Percentiles rank a stretch among this genome's conserved stretches.
Evolutionary conservation across 1,140 invertebrate genomes (phyloP).

Genomic region (Cheumatopsyche charites): DNA sequence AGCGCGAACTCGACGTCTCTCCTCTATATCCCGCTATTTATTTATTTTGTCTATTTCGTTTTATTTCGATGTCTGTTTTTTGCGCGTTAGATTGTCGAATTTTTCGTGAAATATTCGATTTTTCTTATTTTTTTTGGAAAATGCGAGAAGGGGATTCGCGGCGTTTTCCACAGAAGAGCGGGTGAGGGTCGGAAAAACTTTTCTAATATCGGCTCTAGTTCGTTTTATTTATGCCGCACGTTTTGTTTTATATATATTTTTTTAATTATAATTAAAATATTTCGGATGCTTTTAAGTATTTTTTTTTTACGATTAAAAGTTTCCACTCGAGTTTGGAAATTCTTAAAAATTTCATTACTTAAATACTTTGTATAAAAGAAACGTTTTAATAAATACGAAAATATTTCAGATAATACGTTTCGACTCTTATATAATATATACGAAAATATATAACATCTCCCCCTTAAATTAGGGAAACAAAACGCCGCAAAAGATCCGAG

Average conservation of each 20-base stretch:
- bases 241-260: neutral
- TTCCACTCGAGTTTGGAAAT: no score
- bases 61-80: neutral
- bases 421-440: no score
- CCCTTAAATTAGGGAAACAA: neutral
- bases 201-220: constrained; percentile 31
- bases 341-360: no score
- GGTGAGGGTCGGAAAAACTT: constrained; percentile 31
- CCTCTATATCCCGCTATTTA: neutral
- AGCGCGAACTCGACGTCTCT: constrained; percentile 4
- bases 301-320: neutral
- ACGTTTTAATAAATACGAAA: no score
- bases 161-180: neutral
- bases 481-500: neutral
- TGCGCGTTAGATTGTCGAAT: neutral
- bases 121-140: neutral
- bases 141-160: neutral
- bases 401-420: no score
- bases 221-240: neutral
- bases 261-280: constrained; percentile 4
- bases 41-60: neutral
- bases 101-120: neutral
- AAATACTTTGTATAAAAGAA: no score
- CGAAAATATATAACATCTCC: neutral
- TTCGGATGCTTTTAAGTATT: neutral